These are phyloP conservation scores for Spisula subtruncata DNA, from an alignment of 2,888 invertebrate genomes.

Conservation along the genomic window DNA sequence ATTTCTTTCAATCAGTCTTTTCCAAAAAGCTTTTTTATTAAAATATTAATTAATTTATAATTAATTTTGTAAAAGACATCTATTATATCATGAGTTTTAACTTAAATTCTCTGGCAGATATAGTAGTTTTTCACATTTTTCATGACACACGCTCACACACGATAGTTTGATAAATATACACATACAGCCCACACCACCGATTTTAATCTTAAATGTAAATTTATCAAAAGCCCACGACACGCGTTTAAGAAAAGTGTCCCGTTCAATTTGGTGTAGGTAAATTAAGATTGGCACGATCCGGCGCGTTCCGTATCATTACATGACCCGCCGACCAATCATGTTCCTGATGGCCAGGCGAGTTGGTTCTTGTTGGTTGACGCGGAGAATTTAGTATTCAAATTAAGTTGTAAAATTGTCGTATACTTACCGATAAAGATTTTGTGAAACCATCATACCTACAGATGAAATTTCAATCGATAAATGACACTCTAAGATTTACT, in stretches of 20 bases:
- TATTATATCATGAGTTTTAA: too few relatives aligned
- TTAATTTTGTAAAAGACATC: too few relatives aligned
- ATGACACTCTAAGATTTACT: background rate
- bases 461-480: constrained; percentile 4
- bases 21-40: background rate
- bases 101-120: background rate
- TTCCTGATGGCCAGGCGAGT: background rate
- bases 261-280: constrained; percentile 33
- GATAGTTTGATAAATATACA: background rate
- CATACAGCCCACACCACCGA: background rate
- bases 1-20: too few relatives aligned
- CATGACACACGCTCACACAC: too few relatives aligned
- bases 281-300: constrained; percentile 24
- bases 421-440: background rate
- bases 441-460: too few relatives aligned
- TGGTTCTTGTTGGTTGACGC: background rate
- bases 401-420: background rate
- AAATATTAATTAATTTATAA: background rate
- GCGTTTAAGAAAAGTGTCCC: constrained; percentile 35
- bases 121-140: background rate
- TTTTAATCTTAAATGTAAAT: background rate
- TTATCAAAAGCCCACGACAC: constrained; percentile 40
- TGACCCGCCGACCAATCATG: background rate
- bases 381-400: background rate
- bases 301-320: constrained; percentile 28